Conservation (phyloP, 2,797 vertebrate genomes). For the Notamacropus eugenii region DNA sequence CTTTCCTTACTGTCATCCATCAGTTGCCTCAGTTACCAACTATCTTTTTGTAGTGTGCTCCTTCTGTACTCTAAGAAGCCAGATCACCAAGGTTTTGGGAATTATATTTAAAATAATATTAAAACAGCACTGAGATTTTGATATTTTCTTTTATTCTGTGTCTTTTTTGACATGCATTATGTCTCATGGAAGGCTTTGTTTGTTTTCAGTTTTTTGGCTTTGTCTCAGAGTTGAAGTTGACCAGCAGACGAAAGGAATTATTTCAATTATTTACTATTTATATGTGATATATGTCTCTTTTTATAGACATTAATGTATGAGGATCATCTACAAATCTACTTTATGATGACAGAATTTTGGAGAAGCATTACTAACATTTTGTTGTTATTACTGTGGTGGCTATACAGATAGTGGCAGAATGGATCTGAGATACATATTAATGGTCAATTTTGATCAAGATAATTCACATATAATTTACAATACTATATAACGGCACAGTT, state of each 20-base stretch:
- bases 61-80: neutral
- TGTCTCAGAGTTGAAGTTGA: neutral
- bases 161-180: neutral
- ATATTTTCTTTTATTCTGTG: neutral
- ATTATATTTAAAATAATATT: neutral
- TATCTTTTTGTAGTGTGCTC: neutral
- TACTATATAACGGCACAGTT: neutral
- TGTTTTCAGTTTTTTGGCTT: neutral
- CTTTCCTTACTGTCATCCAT: neutral
- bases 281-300: neutral
- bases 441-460: neutral
- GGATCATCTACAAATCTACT: neutral
- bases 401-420: neutral
- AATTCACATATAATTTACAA: neutral
- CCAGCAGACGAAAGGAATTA: neutral
- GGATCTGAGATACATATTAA: neutral
- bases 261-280: neutral
- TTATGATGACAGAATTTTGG: neutral
- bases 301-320: neutral
- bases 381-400: neutral
- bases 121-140: neutral
- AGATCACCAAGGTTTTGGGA: neutral
- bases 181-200: neutral
- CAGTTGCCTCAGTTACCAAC: neutral
- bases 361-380: neutral